Evolutionary conservation across 1,140 invertebrate species (phyloP), one percentile per base, ranked within the genome.

Genomic region (Cataglyphis hispanica): DNA sequence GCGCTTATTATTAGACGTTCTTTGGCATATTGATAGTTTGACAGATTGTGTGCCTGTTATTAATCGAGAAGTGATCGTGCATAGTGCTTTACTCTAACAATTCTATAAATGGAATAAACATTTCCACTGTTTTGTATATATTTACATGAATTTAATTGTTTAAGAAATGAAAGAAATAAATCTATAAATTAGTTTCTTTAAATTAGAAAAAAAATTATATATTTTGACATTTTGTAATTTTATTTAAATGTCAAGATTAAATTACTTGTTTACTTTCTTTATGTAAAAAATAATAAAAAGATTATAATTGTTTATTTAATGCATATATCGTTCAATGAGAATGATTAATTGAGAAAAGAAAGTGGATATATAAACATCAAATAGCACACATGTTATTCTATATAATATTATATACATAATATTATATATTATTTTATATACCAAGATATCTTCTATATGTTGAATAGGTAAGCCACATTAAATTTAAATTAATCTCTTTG

Each of bases 331-430:
- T 72, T 72, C 2, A 72, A 22, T 7, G 11, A 22, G 0, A 72
- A 56, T 0, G 19, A 4, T 46, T n/a, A 72, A 1, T 56, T 16
- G n/a, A n/a, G 0, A 13, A 5, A 2, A 16, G 37, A 58, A 22
- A 4, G 7, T 22, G n/a, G 22, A 58, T 1, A 56, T 7, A 22
- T 8, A 31, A 19, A 56, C 1, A 72, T 16, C 5, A 37, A 13
- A 56, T 74, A 58, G 16, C 4, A 37, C 6, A 3, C 58, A 74
- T 72, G n/a, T 72, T 56, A 56, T 72, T 72, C 1, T 22, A 6
- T 70, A 27, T 70, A 70, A 70, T 58, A 58, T 58, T 60, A 60
- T 60, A n/a, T n/a, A n/a, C n/a, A n/a, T n/a, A n/a, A n/a, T n/a
- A n/a, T n/a, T n/a, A n/a, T n/a, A n/a, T n/a, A n/a, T n/a, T n/a